Percentiles rank a stretch among this genome's conserved stretches.
These are phyloP conservation scores for Taphrorychus bicolor DNA, from an alignment of 2,888 invertebrate genomes.

Conservation along the genomic window DNA sequence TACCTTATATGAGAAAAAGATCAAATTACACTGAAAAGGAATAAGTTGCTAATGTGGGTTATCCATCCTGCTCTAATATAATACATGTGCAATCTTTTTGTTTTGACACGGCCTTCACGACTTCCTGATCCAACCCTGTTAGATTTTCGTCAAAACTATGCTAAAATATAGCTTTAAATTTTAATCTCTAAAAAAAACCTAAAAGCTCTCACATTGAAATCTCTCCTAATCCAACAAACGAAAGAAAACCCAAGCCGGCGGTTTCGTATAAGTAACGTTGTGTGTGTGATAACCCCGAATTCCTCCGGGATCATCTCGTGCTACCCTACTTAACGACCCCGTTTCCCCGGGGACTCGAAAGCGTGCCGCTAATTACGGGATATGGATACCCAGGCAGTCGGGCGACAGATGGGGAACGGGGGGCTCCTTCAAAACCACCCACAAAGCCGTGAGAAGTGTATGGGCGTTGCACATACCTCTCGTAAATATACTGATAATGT, in stretches of 20 bases:
- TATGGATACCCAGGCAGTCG: slow-evolving; percentile 13
- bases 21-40: too few species aligned
- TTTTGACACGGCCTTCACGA: too few species aligned
- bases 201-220: neutral
- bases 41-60: too few species aligned
- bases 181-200: neutral
- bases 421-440: too few species aligned
- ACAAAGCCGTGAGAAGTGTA: neutral
- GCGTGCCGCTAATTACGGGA: slow-evolving; percentile 29
- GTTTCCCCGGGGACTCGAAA: slow-evolving; percentile 10
- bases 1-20: too few species aligned
- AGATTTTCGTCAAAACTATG: too few species aligned
- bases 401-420: neutral
- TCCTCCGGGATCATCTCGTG: slow-evolving; percentile 33
- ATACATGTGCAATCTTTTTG: too few species aligned
- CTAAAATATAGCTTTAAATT: neutral
- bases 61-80: too few species aligned
- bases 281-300: slow-evolving; percentile 27
- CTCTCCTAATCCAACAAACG: neutral
- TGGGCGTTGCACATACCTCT: too few species aligned
- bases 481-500: too few species aligned
- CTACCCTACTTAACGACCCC: slow-evolving; percentile 28
- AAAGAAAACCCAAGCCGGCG: slow-evolving; percentile 15
- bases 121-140: too few species aligned
- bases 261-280: slow-evolving; percentile 33